phyloP scores from a whole-genome alignment of 1,140 invertebrate species.

The Lepidostoma basale region DNA sequence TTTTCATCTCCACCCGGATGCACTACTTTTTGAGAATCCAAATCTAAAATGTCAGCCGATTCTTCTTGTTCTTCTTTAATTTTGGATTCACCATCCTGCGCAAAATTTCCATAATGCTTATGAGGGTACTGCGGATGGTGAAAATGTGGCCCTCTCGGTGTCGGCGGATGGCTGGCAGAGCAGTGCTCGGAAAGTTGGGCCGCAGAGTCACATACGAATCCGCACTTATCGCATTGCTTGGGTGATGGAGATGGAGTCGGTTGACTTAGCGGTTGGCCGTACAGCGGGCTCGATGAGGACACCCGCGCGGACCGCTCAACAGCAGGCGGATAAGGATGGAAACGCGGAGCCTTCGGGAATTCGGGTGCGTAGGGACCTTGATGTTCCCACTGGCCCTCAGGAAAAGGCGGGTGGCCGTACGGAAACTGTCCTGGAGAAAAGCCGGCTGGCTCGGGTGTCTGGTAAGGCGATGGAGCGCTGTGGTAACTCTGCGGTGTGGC shows the following conservation, averaged over 20 bases:
- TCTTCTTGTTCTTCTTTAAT: slow-evolving; percentile 69
- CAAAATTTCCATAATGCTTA: slow-evolving; percentile 55
- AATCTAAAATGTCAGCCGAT: slow-evolving; percentile 80
- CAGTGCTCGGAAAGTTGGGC: slow-evolving; percentile 73
- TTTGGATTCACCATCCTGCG: slow-evolving; percentile 55
- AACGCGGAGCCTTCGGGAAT: slow-evolving; percentile 56
- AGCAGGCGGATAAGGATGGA: slow-evolving; percentile 61
- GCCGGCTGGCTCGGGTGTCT: slow-evolving; percentile 63
- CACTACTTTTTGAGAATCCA: slow-evolving; percentile 87
- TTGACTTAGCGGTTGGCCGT: slow-evolving; percentile 63
- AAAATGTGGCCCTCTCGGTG: slow-evolving; percentile 53
- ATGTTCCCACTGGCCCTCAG: slow-evolving; percentile 56
- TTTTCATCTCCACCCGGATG: slow-evolving; percentile 65
- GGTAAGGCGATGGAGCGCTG: slow-evolving; percentile 64
- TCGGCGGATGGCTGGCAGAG: slow-evolving; percentile 69
- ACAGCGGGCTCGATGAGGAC: slow-evolving; percentile 69
- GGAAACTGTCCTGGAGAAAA: slow-evolving; percentile 62
- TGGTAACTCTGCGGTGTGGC: slow-evolving; percentile 67
- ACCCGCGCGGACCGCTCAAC: slow-evolving; percentile 62
- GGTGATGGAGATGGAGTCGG: slow-evolving; percentile 67
- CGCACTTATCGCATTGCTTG: slow-evolving; percentile 81
- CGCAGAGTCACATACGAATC: slow-evolving; percentile 74
- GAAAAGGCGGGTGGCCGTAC: slow-evolving; percentile 49
- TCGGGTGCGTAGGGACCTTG: slow-evolving; percentile 58
- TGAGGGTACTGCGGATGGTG: slow-evolving; percentile 59